Percentiles rank a stretch among this genome's conserved stretches.
Evolutionary conservation across 2,888 invertebrate genomes (phyloP).

Genomic region (Volucella zonaria): DNA sequence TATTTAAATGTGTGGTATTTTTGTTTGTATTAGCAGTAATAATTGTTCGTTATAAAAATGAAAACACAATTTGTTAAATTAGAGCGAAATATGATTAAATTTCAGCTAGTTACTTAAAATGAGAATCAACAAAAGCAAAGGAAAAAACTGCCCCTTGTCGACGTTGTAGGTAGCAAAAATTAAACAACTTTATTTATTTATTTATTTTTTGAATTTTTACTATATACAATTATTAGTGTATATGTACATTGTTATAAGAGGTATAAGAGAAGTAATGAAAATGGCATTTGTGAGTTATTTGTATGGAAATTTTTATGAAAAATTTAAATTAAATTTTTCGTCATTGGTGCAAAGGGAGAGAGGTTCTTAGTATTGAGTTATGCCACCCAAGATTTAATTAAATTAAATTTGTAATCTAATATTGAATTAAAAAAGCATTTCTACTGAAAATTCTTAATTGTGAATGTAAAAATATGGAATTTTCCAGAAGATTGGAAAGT

Average conservation of each 20-base stretch:
- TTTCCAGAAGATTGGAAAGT: too few relatives aligned
- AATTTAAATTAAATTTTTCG: not conserved
- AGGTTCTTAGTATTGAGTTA: not conserved
- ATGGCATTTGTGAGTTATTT: not conserved
- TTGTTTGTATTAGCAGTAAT: conserved; percentile 31
- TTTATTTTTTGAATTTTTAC: conserved; percentile 14
- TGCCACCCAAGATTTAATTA: too few relatives aligned
- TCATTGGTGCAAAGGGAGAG: conserved; percentile 1
- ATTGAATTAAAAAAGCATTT: too few relatives aligned
- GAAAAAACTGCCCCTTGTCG: conserved; percentile 49
- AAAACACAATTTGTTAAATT: conserved; percentile 20
- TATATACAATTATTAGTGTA: conserved; percentile 58
- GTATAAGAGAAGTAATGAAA: conserved; percentile 34
- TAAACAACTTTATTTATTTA: conserved; percentile 13
- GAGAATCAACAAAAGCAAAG: conserved; percentile 26
- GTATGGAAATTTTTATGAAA: not conserved
- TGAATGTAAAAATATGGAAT: too few relatives aligned
- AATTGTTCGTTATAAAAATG: conserved; percentile 6
- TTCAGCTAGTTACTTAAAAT: conserved; percentile 27
- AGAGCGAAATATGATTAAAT: conserved; percentile 32
- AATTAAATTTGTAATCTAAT: too few relatives aligned
- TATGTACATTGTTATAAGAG: conserved; percentile 39
- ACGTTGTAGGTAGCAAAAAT: conserved; percentile 46
- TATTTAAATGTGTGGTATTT: conserved; percentile 21
- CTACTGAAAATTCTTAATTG: too few relatives aligned